phyloP scores from a whole-genome alignment of 2,888 invertebrate species.

The Conus canariensis region DNA sequence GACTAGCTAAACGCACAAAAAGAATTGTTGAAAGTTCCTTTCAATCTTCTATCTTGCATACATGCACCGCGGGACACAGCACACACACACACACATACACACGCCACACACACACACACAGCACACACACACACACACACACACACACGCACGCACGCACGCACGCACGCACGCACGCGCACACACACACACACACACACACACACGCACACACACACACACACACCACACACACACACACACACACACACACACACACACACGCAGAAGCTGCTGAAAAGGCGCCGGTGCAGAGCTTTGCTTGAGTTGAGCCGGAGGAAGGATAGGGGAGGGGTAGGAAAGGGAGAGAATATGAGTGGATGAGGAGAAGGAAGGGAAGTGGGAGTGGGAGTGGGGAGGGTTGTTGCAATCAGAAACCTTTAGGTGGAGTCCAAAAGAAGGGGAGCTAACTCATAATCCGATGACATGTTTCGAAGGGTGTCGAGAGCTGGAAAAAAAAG shows the following conservation, averaged over 20 bases:
- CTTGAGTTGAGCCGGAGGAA: not conserved
- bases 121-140: not conserved
- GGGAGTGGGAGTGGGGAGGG: not conserved
- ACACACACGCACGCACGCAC: not conserved
- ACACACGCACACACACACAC: too few species aligned
- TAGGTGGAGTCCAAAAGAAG: not conserved
- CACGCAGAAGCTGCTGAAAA: not conserved
- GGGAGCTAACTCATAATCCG: constrained; percentile 46
- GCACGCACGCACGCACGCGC: too few species aligned
- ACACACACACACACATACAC: not conserved
- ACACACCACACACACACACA: not conserved
- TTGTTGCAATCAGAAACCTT: not conserved
- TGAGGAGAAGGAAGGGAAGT: not conserved
- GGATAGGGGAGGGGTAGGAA: not conserved
- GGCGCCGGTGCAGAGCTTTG: too few species aligned
- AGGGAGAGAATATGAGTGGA: not conserved
- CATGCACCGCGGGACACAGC: not conserved
- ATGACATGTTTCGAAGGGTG: constrained; percentile 39
- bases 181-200: not conserved
- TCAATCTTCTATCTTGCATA: not conserved
- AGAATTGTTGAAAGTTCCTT: too few species aligned
- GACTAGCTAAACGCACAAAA: too few species aligned
- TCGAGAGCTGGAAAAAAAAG: not conserved
- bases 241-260: constrained; percentile 1
- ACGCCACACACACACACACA: not conserved